Evolutionary conservation across 2,797 vertebrate species (phyloP).

Genomic region (Pipistrellus pygmaeus): DNA sequence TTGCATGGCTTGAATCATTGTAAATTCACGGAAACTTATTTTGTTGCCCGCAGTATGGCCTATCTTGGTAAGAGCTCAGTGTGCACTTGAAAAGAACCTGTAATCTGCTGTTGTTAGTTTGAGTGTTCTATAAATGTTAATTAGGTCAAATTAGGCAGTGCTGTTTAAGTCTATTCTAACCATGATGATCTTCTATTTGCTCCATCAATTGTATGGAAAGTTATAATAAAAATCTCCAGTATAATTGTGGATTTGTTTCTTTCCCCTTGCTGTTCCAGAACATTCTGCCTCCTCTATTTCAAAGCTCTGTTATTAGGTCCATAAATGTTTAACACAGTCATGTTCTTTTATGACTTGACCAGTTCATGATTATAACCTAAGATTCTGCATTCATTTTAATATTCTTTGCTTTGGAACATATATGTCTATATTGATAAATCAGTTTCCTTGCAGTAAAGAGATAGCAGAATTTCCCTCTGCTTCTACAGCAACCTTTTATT

Average conservation of each 20-base stretch:
- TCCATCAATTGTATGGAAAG: not conserved
- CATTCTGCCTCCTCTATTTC: not conserved
- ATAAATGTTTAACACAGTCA: not conserved
- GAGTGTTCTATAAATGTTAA: not conserved
- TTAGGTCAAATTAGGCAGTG: not conserved
- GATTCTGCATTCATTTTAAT: not conserved
- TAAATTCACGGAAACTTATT: not conserved
- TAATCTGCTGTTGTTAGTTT: not conserved
- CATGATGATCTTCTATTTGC: not conserved
- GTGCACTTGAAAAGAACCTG: not conserved
- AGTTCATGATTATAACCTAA: not conserved
- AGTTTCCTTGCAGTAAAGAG: not conserved
- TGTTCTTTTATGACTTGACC: not conserved
- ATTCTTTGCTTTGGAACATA: not conserved
- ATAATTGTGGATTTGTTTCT: not conserved
- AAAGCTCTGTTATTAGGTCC: not conserved
- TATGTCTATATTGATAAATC: not conserved
- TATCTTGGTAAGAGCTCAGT: not conserved
- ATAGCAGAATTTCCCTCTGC: not conserved
- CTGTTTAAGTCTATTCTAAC: not conserved
- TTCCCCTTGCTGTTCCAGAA: not conserved
- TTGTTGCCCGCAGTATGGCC: not conserved
- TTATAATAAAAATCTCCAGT: not conserved
- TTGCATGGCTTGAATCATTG: not conserved
- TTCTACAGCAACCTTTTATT: not conserved